phyloP scores from a whole-genome alignment of 2,888 invertebrate species.

The Oscheius sp. region DNA sequence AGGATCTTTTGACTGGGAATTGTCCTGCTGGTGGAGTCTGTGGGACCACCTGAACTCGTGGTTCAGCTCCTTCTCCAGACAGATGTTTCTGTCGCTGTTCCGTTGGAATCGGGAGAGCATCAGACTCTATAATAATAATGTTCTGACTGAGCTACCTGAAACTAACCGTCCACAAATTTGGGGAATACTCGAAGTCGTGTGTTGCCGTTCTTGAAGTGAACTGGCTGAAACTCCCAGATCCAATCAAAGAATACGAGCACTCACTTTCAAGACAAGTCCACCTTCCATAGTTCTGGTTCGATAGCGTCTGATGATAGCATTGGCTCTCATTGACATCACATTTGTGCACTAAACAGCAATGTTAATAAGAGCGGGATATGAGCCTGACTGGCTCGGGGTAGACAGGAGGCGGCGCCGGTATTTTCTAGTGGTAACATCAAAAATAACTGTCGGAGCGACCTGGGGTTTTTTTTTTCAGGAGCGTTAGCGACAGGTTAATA shows the following conservation, averaged over 20 bases:
- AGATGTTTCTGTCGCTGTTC: conserved; percentile 33
- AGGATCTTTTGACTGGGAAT: conserved; percentile 45
- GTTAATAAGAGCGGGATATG: not conserved
- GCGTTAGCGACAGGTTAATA: not conserved
- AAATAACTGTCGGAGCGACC: no score
- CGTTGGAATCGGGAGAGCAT: conserved; percentile 43
- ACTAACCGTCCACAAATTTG: conserved; percentile 70
- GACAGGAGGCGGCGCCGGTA: no score
- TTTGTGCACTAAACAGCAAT: conserved; percentile 64
- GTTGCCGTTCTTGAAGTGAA: conserved; percentile 72
- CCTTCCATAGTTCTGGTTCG: conserved; percentile 70
- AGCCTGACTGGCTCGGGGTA: no score
- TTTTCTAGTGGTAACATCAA: no score
- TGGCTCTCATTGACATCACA: conserved; percentile 73
- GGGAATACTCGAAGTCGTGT: conserved; percentile 72
- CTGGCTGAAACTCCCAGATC: conserved; percentile 52
- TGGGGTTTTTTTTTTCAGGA: no score
- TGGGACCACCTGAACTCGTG: conserved; percentile 32
- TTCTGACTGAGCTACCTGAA: not conserved
- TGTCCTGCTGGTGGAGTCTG: conserved; percentile 35
- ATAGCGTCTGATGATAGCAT: conserved; percentile 72
- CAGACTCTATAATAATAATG: conserved; percentile 15
- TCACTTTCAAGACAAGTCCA: conserved; percentile 65
- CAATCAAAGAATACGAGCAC: no score
- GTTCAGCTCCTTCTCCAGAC: conserved; percentile 28